Percentiles rank a stretch among this genome's conserved stretches.
Conservation (phyloP, 2,113 vertebrate genomes). For the Haliaeetus leucogaster region DNA sequence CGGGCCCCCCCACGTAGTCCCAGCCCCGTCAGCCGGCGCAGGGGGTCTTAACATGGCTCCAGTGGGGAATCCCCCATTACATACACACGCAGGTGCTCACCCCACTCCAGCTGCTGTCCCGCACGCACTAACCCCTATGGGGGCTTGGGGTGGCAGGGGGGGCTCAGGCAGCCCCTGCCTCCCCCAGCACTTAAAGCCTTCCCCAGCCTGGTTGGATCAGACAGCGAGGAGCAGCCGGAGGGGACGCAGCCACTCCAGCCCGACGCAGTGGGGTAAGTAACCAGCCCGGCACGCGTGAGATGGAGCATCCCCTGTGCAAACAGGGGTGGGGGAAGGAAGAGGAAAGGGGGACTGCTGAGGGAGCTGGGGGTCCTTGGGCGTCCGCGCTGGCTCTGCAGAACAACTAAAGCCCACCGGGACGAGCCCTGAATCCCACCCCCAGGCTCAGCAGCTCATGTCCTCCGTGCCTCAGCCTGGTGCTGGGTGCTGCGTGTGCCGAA, state of each 20-base stretch:
- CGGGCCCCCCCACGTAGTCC: rapidly evolving
- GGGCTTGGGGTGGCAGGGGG: background rate
- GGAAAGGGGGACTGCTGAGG: too few relatives aligned
- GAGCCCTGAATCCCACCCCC: too few relatives aligned
- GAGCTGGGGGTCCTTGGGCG: background rate
- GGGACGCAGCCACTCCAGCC: background rate
- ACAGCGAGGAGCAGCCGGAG: background rate
- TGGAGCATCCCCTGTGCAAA: background rate
- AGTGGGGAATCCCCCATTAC: constrained; percentile 10
- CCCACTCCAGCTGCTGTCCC: background rate
- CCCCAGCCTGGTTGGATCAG: background rate
- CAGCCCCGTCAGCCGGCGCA: background rate
- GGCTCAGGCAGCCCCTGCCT: background rate
- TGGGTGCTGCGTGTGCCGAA: background rate
- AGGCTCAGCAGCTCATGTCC: background rate
- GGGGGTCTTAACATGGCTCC: constrained; percentile 41
- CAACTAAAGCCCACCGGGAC: background rate
- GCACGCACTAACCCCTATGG: background rate
- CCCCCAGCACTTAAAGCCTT: background rate
- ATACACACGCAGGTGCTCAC: constrained; percentile 50
- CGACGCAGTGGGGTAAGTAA: background rate
- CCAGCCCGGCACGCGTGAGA: background rate
- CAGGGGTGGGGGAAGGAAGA: background rate
- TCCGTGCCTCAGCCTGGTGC: rapidly evolving
- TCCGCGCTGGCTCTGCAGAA: background rate